Conservation (phyloP, 2,797 vertebrate species). For the Notamacropus eugenii region DNA sequence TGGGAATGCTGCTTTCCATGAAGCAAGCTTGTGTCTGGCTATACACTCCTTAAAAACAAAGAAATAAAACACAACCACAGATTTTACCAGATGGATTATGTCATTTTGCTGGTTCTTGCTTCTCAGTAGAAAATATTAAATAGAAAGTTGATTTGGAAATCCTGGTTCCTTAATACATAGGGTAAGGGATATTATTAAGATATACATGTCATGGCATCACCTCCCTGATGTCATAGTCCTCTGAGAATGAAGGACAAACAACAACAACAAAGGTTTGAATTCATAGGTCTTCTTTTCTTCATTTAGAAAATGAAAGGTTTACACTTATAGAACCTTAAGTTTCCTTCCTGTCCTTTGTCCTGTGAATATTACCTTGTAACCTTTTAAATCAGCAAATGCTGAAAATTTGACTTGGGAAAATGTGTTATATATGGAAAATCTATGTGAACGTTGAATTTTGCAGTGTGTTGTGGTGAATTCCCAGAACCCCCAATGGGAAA, state of each 20-base stretch:
- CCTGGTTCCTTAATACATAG: slow-evolving; percentile 43
- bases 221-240: too few relatives aligned
- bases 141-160: slow-evolving; percentile 22
- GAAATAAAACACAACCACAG: neutral
- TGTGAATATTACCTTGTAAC: neutral
- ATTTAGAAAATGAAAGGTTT: neutral
- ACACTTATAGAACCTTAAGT: neutral
- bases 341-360: neutral
- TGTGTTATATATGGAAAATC: neutral
- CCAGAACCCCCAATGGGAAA: too few relatives aligned
- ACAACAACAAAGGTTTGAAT: neutral
- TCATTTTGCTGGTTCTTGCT: slow-evolving; percentile 14
- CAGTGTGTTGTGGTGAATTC: neutral
- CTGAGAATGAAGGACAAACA: too few relatives aligned
- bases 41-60: neutral
- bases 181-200: slow-evolving; percentile 2
- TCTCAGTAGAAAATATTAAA: slow-evolving; percentile 40
- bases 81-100: slow-evolving; percentile 13
- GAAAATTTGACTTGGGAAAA: neutral
- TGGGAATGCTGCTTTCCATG: slow-evolving; percentile 13
- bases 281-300: neutral
- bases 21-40: rapidly evolving
- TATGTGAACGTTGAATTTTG: neutral
- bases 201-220: neutral
- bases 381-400: neutral